Evolutionary conservation across 1,140 invertebrate genomes (phyloP).

Genomic region (Hypothenemus hampei): DNA sequence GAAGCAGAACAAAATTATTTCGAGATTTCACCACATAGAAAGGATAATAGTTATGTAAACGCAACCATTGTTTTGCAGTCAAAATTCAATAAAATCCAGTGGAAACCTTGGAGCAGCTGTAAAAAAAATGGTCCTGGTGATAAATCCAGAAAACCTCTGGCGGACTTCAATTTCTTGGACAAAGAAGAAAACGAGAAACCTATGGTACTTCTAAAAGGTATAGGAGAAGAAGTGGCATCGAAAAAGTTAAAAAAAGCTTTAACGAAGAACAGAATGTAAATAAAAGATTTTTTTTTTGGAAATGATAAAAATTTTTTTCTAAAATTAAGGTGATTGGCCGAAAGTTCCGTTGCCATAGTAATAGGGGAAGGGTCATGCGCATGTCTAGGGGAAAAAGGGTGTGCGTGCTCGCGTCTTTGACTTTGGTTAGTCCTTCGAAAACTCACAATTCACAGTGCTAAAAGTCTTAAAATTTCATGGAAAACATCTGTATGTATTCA

Average conservation of each 20-base stretch:
- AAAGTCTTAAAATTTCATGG: conserved; percentile 13
- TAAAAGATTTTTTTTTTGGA: too few species aligned
- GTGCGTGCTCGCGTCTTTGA: conserved; percentile 24
- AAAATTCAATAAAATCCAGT: too few species aligned
- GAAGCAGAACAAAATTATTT: too few species aligned
- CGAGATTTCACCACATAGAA: too few species aligned
- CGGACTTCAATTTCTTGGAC: too few species aligned
- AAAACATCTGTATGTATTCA: conserved; percentile 27
- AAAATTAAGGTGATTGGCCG: too few species aligned
- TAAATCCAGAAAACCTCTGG: background rate
- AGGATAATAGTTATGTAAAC: too few species aligned
- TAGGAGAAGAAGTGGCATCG: background rate
- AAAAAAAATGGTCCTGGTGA: too few species aligned
- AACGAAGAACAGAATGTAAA: too few species aligned
- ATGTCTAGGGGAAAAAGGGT: conserved; percentile 16
- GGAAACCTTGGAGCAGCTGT: too few species aligned
- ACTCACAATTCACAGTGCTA: conserved; percentile 16
- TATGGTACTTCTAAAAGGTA: background rate
- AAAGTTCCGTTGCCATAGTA: background rate
- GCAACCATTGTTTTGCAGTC: too few species aligned
- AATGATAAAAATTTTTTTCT: too few species aligned
- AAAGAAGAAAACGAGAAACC: background rate
- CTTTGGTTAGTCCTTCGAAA: conserved; percentile 28
- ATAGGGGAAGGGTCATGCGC: background rate
- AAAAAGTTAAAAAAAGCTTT: conserved; percentile 4